These are phyloP conservation scores for Drosophila bocqueti DNA, from an alignment of 1,140 invertebrate genomes.

Conservation along the genomic window DNA sequence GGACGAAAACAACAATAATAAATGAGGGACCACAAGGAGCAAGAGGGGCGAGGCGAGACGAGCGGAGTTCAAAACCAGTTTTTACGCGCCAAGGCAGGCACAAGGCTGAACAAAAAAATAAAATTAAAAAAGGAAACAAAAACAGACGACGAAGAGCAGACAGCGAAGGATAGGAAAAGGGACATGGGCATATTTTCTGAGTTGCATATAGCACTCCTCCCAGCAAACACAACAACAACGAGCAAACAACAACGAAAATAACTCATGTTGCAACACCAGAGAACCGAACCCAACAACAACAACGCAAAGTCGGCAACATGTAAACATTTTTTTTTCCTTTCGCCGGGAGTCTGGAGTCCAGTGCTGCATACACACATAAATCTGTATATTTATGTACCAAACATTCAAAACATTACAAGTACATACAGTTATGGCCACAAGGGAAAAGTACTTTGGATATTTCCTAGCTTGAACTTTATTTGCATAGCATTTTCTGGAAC, in stretches of 20 bases:
- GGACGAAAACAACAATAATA: slow-evolving; percentile 32
- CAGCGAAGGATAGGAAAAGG: slow-evolving; percentile 26
- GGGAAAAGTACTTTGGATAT: neutral
- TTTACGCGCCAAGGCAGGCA: slow-evolving; percentile 65
- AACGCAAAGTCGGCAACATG: slow-evolving; percentile 34
- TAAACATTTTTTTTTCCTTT: slow-evolving; percentile 27
- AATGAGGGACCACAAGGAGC: slow-evolving; percentile 45
- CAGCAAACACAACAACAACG: slow-evolving; percentile 26
- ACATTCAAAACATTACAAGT: slow-evolving; percentile 30
- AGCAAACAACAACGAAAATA: slow-evolving; percentile 44
- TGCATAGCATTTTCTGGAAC: neutral
- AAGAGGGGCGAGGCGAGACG: slow-evolving; percentile 28
- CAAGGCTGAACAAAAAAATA: slow-evolving; percentile 17
- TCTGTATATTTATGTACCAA: slow-evolving; percentile 1
- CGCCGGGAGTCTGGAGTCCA: slow-evolving; percentile 11
- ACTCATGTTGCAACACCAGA: slow-evolving; percentile 54
- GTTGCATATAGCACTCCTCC: slow-evolving; percentile 44
- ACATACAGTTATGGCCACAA: slow-evolving; percentile 17
- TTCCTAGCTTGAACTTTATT: neutral
- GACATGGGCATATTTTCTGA: slow-evolving; percentile 15
- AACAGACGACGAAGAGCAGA: slow-evolving; percentile 43
- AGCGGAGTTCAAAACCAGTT: slow-evolving; percentile 64
- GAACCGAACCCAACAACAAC: slow-evolving; percentile 17
- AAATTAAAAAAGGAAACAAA: slow-evolving; percentile 18
- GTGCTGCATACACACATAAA: slow-evolving; percentile 13